Conservation (phyloP, 2,797 vertebrate species). For the Falco columbarius region DNA sequence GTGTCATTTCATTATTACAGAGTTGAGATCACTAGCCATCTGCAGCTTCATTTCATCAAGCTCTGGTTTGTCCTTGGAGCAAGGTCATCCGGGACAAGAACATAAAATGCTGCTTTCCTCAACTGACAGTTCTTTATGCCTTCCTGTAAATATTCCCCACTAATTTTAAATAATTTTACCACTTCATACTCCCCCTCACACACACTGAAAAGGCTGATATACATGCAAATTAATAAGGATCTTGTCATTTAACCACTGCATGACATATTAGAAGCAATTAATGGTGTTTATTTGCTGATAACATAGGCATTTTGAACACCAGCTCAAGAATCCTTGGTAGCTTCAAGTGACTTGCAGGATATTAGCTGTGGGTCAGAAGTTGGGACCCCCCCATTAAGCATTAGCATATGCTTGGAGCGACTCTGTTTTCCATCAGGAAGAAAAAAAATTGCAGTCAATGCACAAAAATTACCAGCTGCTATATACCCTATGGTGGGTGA, state of each 20-base stretch:
- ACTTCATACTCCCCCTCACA: slow-evolving; percentile 46
- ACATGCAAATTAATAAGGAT: slow-evolving; percentile 51
- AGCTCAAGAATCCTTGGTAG: slow-evolving; percentile 59
- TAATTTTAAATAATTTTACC: slow-evolving; percentile 68
- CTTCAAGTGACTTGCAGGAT: slow-evolving; percentile 62
- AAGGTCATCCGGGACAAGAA: slow-evolving; percentile 74
- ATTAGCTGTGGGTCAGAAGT: slow-evolving; percentile 75
- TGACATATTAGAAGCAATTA: slow-evolving; percentile 59
- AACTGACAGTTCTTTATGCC: slow-evolving; percentile 69
- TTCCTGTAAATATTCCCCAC: slow-evolving; percentile 70
- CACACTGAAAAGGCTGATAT: slow-evolving; percentile 10
- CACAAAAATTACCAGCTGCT: slow-evolving; percentile 51
- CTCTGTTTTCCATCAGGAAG: slow-evolving; percentile 57
- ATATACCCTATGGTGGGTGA: neutral
- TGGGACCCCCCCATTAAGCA: slow-evolving; percentile 35
- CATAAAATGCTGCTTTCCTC: slow-evolving; percentile 74
- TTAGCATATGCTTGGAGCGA: slow-evolving; percentile 56
- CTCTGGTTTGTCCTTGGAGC: slow-evolving; percentile 77
- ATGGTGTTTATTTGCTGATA: slow-evolving; percentile 70
- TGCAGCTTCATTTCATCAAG: slow-evolving; percentile 76
- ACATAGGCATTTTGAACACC: slow-evolving; percentile 54
- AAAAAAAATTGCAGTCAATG: slow-evolving; percentile 30
- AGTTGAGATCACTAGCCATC: slow-evolving; percentile 76
- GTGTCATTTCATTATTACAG: slow-evolving; percentile 73
- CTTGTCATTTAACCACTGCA: slow-evolving; percentile 53